Conservation (phyloP, 2,113 vertebrate species). For the Sinocyclocheilus maitianheensis region DNA sequence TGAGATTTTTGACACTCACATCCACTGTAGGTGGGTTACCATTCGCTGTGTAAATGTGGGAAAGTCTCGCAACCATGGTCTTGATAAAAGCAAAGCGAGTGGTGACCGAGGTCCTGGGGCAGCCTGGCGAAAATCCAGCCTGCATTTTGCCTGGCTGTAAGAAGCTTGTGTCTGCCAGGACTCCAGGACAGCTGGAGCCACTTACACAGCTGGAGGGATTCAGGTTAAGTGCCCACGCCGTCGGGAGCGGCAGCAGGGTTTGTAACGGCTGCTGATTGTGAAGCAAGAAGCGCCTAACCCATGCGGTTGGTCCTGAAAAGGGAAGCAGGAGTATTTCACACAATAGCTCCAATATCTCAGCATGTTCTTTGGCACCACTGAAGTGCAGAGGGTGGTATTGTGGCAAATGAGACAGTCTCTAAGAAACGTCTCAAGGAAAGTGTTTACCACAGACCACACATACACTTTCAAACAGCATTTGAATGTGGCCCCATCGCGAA, state of each 20-base stretch:
- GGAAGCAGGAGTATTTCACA: slow-evolving; percentile 29
- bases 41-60: background rate
- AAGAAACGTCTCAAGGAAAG: slow-evolving; percentile 14
- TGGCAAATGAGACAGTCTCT: slow-evolving; percentile 27
- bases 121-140: slow-evolving; percentile 4
- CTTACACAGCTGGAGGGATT: slow-evolving; percentile 59
- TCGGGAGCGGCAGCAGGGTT: slow-evolving; percentile 45
- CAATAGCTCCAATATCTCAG: slow-evolving; percentile 60
- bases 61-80: background rate
- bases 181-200: slow-evolving; percentile 52
- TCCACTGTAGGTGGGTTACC: background rate
- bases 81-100: slow-evolving; percentile 1
- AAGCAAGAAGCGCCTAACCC: slow-evolving; percentile 34
- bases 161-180: slow-evolving; percentile 37
- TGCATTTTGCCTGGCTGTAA: slow-evolving; percentile 24
- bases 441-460: slow-evolving; percentile 40
- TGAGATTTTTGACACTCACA: background rate
- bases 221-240: slow-evolving; percentile 67
- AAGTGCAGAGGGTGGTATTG: slow-evolving; percentile 44
- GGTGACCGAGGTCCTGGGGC: background rate
- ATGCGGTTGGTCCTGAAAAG: slow-evolving; percentile 39
- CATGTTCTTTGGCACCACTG: slow-evolving; percentile 58
- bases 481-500: background rate
- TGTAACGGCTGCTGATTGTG: slow-evolving; percentile 26
- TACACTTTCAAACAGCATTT: slow-evolving; percentile 20